Evolutionary conservation across 2,797 vertebrate genomes (phyloP).

Genomic region (Silurus lanzhouensis): DNA sequence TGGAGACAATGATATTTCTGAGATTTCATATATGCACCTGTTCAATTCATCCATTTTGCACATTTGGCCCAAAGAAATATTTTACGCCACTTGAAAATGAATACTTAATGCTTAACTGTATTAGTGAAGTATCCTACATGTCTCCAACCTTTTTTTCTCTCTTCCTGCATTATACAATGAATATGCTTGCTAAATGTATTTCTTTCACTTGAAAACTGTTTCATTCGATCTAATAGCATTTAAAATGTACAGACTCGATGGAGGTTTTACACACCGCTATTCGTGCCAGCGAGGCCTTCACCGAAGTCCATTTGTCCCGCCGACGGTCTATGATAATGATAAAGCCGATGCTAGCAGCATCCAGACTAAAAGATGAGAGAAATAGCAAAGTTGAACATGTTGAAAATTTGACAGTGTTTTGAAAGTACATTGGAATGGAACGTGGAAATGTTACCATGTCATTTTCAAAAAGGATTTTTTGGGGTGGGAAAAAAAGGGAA

Average conservation of each 20-base stretch:
- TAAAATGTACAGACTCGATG: neutral
- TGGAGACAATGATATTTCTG: neutral
- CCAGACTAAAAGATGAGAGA: conserved; percentile 77
- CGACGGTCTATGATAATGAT: conserved; percentile 92
- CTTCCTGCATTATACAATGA: neutral
- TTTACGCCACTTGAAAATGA: neutral
- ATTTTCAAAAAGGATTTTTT: neutral
- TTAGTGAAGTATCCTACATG: neutral
- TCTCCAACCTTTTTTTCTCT: neutral
- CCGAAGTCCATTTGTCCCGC: conserved; percentile 94
- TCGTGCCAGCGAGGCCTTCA: conserved; percentile 88
- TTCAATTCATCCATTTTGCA: neutral
- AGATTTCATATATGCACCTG: neutral
- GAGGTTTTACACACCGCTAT: conserved; percentile 81
- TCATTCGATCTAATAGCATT: neutral
- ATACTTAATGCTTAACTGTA: neutral
- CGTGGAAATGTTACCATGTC: neutral
- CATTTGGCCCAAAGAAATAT: neutral
- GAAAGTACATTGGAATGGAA: too few relatives aligned
- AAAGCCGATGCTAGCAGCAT: conserved; percentile 94
- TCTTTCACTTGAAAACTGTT: too few relatives aligned
- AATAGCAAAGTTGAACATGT: neutral
- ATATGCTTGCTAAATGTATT: neutral
- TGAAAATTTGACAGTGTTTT: neutral
- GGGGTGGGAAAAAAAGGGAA: neutral